Base-by-base conservation (phyloP, 1,140 invertebrate species). In the Oryctes rhinoceros region DNA sequence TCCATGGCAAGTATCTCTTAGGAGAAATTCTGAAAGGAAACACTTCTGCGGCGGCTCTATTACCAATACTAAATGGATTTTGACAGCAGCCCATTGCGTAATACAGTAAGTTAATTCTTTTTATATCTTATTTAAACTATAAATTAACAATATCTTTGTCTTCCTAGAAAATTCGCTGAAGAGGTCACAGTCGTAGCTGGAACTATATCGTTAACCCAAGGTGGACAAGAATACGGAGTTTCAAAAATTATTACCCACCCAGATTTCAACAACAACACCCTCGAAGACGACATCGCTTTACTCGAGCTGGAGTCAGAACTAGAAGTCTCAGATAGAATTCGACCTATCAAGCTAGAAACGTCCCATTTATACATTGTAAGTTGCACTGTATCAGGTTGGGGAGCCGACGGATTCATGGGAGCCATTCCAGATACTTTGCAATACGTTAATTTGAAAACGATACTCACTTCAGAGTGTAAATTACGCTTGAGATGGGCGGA, bases 1-100 rank as follows among this genome's bases (percentile, higher is more conserved):
- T 71, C 89, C 89, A 1, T 88, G 90, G 76, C 89, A 90, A 84
- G 86, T 90, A 0, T 90, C 89, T 11, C 62, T 90, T 48, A 83
- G 87, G 44, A 87, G 85, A 24, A 0, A 11, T 4, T 24, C 4
- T 79, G 53, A 47, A 0, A 78, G 81, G 4, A 86, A 84, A 0
- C 89, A 90, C 48, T 87, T 86, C 65, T 92, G 91, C 71, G 91
- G 91, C 3, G 91, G 90, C 15, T 91, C 91, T 0, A 90, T 92
- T 3, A 84, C 92, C n/a, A 87, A 86, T 10, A 80, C 83, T 0
- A 85, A 87, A 78, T 90, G 87, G 81, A 87, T 92, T 39, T 84
- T 92, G 3, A 91, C 91, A 0, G 91, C 91, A 1, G 91, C 90
- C 48, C 91, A 92, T 80, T 92, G 91, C 80, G 83, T 90, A 0